Evolutionary conservation across 2,113 vertebrate genomes (phyloP), one percentile per base, ranked within the genome.

Genomic region (Lasiurus cinereus): DNA sequence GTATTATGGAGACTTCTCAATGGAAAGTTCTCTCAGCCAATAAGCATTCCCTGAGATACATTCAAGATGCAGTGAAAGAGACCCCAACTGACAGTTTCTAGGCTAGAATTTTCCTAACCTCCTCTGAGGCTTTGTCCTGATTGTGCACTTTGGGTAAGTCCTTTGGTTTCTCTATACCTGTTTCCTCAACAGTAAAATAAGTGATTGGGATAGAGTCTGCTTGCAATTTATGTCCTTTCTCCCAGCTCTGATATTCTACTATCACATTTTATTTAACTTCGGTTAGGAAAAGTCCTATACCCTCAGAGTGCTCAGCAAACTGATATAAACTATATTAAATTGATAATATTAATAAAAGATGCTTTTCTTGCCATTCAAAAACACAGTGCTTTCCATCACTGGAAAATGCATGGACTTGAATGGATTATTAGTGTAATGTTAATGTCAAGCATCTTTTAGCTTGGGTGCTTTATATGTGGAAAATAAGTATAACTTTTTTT

Each of bases 161-260:
- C 39, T 77, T 79, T 84, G n/a, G 48, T 90, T 94, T 96, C 54
- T 85, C 86, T 90, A 22, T 54, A 31, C 10, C 22, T 90, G 39
- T 82, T 88, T 94, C 54, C 48, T 43, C 39, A 56, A 70, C 77
- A 95, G 1, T 73, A 62, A 85, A 93, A 83, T 83, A 59, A 94
- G 64, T 21, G 66, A 3, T 33, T 66, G 54, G 8, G 0, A 59
- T 84, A 19, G 14, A 48, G 22, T 11, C 31, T 73, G 15, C 33
- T 50, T 69, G 24, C 70, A 56, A 74, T 52, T 33, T 64, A 24
- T 72, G 33, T 5, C 22, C 6, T 78, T 66, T 46, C n/a, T 10
- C 33, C 31, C 6, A 22, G 2, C n/a, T 78, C 15, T 83, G 72
- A 27, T n/a, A 76, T 52, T 66, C 50, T 24, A 8, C 31, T 59